A percentile compares a stretch with the other conserved stretches of the same genome.
Conservation (phyloP, 1,140 invertebrate species). For the Drosophila punjabiensis region DNA sequence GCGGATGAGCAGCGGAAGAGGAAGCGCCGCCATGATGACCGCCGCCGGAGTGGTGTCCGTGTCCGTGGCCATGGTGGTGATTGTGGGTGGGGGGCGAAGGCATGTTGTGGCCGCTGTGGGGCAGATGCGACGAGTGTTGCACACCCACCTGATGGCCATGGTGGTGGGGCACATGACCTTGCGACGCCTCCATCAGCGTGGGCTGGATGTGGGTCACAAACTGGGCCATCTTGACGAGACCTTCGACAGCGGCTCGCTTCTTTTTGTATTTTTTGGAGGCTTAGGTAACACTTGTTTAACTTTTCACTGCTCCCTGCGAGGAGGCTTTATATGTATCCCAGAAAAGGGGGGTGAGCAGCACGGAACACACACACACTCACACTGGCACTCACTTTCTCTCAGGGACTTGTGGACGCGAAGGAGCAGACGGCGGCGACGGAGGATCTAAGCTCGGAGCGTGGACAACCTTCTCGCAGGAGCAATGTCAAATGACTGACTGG, state of each 20-base stretch:
- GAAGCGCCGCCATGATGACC: slow-evolving; percentile 41
- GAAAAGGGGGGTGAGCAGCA: slow-evolving; percentile 49
- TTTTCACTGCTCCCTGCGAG: slow-evolving; percentile 39
- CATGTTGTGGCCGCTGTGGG: slow-evolving; percentile 85
- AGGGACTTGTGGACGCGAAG: slow-evolving; percentile 46
- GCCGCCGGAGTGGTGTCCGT: slow-evolving; percentile 31
- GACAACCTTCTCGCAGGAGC: slow-evolving; percentile 84
- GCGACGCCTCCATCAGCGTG: slow-evolving; percentile 86
- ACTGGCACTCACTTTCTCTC: slow-evolving; percentile 32
- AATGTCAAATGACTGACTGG: slow-evolving; percentile 84
- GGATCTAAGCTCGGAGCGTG: slow-evolving; percentile 55
- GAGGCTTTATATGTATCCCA: slow-evolving; percentile 58
- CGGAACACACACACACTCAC: slow-evolving; percentile 28
- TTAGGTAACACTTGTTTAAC: slow-evolving; percentile 68
- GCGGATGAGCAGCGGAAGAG: slow-evolving; percentile 44
- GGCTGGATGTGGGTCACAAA: slow-evolving; percentile 87
- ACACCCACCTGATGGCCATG: slow-evolving; percentile 83
- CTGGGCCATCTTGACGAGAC: slow-evolving; percentile 85
- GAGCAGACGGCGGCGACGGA: slow-evolving; percentile 31
- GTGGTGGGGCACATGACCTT: slow-evolving; percentile 86
- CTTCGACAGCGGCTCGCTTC: slow-evolving; percentile 23
- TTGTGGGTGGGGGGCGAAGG: slow-evolving; percentile 80
- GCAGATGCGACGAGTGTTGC: slow-evolving; percentile 82
- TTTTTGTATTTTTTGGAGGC: slow-evolving; percentile 22
- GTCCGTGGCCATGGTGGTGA: slow-evolving; percentile 78